A percentile compares a stretch with the other conserved stretches of the same genome.
Conservation (phyloP, 2,888 invertebrate genomes). For the Acleris holmiana region DNA sequence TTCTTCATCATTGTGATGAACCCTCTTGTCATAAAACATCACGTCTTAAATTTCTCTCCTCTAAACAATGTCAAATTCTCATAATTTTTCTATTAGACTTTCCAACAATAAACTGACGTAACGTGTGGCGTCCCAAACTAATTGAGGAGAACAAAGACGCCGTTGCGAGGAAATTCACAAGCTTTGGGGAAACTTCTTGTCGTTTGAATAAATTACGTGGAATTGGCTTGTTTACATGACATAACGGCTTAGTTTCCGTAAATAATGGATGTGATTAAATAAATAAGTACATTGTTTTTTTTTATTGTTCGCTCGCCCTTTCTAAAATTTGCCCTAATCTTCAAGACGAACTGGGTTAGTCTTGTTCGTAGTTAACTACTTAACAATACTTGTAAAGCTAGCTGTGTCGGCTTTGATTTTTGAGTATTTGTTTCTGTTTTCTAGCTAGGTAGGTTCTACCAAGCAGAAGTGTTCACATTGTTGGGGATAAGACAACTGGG, state of each 20-base stretch:
- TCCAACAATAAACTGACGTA: conserved; percentile 19
- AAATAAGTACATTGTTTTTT: too few species aligned
- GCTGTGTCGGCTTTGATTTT: too few species aligned
- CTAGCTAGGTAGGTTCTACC: too few species aligned
- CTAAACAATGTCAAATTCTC: conserved; percentile 16
- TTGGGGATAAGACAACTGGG: too few species aligned
- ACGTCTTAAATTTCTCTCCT: conserved; percentile 7
- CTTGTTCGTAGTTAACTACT: too few species aligned
- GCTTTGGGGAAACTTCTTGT: conserved; percentile 13
- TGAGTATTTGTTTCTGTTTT: too few species aligned
- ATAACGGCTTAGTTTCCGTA: neutral
- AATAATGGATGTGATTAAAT: neutral
- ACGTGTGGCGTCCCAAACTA: conserved; percentile 12
- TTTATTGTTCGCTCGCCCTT: too few species aligned
- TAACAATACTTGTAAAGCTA: too few species aligned
- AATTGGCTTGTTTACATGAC: conserved; percentile 4
- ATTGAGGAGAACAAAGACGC: conserved; percentile 12
- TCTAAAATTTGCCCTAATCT: too few species aligned
- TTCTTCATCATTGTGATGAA: neutral
- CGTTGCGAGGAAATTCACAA: conserved; percentile 7
- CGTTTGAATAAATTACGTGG: conserved; percentile 9
- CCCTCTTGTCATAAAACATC: neutral
- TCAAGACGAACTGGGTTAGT: too few species aligned
- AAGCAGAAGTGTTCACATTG: too few species aligned
- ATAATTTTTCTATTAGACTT: conserved; percentile 22